Percentiles rank a stretch among this genome's conserved stretches.
Evolutionary conservation across 2,113 vertebrate species (phyloP).

Genomic region (Caloenas nicobarica): DNA sequence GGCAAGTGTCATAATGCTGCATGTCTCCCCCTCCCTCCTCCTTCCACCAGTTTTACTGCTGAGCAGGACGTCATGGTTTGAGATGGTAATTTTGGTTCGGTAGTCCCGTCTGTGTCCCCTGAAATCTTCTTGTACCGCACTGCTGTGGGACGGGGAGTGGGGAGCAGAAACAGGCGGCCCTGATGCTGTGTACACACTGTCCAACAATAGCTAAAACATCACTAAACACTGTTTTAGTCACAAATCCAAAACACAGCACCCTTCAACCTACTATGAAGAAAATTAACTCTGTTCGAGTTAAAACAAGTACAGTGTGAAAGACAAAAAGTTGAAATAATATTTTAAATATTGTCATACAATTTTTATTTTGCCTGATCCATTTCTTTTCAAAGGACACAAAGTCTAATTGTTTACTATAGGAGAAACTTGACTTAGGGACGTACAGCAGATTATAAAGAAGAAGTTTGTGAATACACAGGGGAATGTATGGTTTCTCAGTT

Average conservation of each 20-base stretch:
- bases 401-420: neutral
- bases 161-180: neutral
- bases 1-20: accelerated
- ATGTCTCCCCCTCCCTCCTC: accelerated
- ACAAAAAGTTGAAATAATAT: neutral
- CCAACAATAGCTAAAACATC: neutral
- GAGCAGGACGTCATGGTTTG: neutral
- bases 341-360: neutral
- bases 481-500: neutral
- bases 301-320: neutral
- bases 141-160: accelerated
- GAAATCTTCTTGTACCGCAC: neutral
- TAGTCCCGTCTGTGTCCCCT: neutral
- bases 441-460: neutral
- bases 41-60: neutral
- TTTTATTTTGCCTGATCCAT: neutral
- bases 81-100: neutral
- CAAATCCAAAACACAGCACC: neutral
- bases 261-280: neutral
- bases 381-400: neutral
- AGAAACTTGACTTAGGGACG: neutral
- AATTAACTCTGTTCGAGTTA: neutral
- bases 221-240: neutral
- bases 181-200: neutral
- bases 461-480: neutral